Evolutionary conservation across 2,888 invertebrate genomes (phyloP).

Genomic region (Drosophila affinis): DNA sequence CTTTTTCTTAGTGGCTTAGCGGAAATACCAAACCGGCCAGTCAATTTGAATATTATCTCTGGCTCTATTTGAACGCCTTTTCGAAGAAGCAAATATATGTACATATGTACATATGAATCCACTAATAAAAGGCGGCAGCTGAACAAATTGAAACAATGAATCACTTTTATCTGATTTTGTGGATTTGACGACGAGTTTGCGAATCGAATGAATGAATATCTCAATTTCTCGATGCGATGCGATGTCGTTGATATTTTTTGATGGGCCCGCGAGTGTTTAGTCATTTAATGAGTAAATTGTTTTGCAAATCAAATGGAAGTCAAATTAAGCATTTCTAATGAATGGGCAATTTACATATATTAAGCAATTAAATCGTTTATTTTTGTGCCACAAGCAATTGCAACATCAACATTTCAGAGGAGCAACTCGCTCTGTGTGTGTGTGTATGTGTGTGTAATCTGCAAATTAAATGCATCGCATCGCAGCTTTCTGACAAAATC

Average conservation of each 20-base stretch:
- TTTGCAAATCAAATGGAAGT: constrained; percentile 29
- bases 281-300: constrained; percentile 45
- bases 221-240: not conserved
- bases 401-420: constrained; percentile 11
- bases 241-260: constrained; percentile 13
- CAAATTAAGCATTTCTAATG: constrained; percentile 19
- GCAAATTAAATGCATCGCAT: not conserved
- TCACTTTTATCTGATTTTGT: constrained; percentile 32
- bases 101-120: not conserved
- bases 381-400: not conserved
- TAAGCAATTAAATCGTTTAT: constrained; percentile 23
- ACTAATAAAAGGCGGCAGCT: not conserved
- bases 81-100: not conserved
- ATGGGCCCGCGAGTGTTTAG: constrained; percentile 36
- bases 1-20: not conserved
- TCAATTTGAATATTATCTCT: constrained; percentile 4
- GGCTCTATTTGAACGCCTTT: constrained; percentile 8
- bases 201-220: not conserved
- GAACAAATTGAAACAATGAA: constrained; percentile 35
- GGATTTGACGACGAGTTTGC: constrained; percentile 20
- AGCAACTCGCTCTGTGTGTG: not conserved
- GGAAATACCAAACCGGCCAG: constrained; percentile 45
- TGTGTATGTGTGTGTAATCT: not conserved
- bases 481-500: not conserved
- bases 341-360: constrained; percentile 23